Evolutionary conservation across 2,797 vertebrate genomes (phyloP), one percentile per base, ranked within the genome.

Genomic region (Benthosema pterotum): DNA sequence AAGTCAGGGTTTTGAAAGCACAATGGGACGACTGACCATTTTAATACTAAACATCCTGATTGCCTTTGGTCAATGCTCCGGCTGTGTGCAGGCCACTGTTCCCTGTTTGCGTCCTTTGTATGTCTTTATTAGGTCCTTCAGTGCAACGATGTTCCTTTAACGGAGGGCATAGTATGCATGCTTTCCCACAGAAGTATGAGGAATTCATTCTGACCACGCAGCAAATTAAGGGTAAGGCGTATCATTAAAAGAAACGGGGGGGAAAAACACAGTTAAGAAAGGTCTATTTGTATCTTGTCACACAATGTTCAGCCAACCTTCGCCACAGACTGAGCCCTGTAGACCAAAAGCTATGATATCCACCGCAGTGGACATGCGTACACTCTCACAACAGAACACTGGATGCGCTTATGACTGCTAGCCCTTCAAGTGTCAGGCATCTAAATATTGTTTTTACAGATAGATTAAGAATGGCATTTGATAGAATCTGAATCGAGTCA

Each of bases 31-130:
- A 85, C 79, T 78, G 78, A 80, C 70, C 72, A 61, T 84, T 85
- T 85, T 84, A 77, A 77, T 78, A 69, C 67, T 83, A 65, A 87
- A 80, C 83, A 80, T 91, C 86, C 88, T 88, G 83, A 85, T 62
- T 58, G 65, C 63, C 69, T 76, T 66, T 17, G 57, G 75, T 73
- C 52, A 60, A 51, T 67, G 65, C 55, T 60, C 32, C 19, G 57
- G 57, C 5, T 74, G 71, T 74, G 71, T 83, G 73, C 67, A 63
- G 71, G 54, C 45, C 51, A 59, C 74, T 75, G 63, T 79, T 75
- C 48, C 57, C 64, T 49, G 58, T 13, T n/a, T 61, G 63, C 61
- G 43, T 82, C 68, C 74, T 70, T 82, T 76, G 73, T 74, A 84
- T 75, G 71, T 87, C 83, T 89, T 85, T 52, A 82, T 84, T 79